Evolutionary conservation across 2,888 invertebrate species (phyloP), one percentile per base, ranked within the genome.

Genomic region (Ichneumoninae sp.): DNA sequence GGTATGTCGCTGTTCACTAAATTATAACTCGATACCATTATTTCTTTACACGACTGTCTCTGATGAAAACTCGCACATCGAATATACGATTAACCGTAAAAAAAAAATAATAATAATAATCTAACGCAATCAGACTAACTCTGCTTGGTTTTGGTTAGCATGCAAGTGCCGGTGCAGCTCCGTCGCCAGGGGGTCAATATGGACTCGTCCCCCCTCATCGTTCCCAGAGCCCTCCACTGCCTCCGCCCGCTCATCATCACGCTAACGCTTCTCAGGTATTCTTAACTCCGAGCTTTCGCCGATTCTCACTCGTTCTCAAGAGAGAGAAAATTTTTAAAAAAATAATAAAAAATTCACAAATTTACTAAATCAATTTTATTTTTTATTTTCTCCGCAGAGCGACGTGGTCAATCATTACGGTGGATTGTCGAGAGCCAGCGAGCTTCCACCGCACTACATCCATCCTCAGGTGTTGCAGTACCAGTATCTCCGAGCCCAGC

Each of bases 161-260:
- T 92, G 93, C 91, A 87, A 91, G 88, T 88, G 90, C 91, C 86
- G 91, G 92, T 87, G 90, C 93, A 86, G 90, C 91, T 88, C 92
- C 92, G 89, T 90, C 93, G 85, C 90, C 93, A 90, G 93, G 92
- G 87, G 90, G 91, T 84, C 93, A 93, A 87, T 93, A 93, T 84
- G 93, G 93, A 90, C 93, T 93, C 86, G 93, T 91, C 44, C 90
- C 93, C 86, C 92, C 93, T 8, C 93, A 93, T 91, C 92, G 93
- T 86, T 89, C 95, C 90, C 96, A 97, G 94, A 97, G 97, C 94
- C 93, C 93, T 88, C 93, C 93, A 87, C 86, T 93, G 90, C 97
- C 97, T 91, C 97, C 97, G 92, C 97, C 97, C 92, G 97, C 97
- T 89, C 97, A 97, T 94, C 97, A 97, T 95, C 97, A 94, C 88